A percentile compares a stretch with the other conserved stretches of the same genome.
phyloP scores from a whole-genome alignment of 2,797 vertebrate species.

The Ctenopoma multispine region DNA sequence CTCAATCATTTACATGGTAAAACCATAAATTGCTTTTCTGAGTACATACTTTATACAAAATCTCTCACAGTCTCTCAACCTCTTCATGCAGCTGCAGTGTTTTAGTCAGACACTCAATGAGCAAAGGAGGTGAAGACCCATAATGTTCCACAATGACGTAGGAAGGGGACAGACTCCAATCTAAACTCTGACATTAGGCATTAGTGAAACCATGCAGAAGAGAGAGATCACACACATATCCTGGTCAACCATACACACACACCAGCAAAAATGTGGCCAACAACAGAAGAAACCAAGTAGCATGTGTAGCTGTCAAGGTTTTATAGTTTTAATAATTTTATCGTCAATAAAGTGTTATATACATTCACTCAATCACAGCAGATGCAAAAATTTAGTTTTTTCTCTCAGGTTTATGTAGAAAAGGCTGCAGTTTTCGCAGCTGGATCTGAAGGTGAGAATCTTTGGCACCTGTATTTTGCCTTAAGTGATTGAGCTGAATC shows the following conservation, averaged over 20 bases:
- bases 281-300: neutral
- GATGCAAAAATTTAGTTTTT: constrained; percentile 2
- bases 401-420: constrained; percentile 2
- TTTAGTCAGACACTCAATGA: neutral
- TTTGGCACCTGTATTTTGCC: constrained; percentile 34
- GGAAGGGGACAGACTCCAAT: neutral
- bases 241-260: neutral
- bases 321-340: neutral
- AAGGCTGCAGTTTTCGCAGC: constrained; percentile 32
- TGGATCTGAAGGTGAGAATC: constrained; percentile 18
- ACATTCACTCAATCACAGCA: constrained; percentile 7
- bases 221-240: neutral
- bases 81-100: neutral
- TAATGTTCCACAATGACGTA: neutral
- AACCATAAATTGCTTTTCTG: neutral
- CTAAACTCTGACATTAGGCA: constrained; percentile 4
- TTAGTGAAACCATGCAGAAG: constrained; percentile 7
- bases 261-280: neutral
- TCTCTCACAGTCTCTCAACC: neutral
- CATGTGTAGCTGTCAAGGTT: neutral
- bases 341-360: neutral
- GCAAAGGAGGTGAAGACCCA: neutral
- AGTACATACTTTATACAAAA: neutral
- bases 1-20: neutral
- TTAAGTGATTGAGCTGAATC: constrained; percentile 24